These are phyloP conservation scores for Cyrtorhinus lividipennis DNA, from an alignment of 1,140 invertebrate species.

Conservation along the genomic window DNA sequence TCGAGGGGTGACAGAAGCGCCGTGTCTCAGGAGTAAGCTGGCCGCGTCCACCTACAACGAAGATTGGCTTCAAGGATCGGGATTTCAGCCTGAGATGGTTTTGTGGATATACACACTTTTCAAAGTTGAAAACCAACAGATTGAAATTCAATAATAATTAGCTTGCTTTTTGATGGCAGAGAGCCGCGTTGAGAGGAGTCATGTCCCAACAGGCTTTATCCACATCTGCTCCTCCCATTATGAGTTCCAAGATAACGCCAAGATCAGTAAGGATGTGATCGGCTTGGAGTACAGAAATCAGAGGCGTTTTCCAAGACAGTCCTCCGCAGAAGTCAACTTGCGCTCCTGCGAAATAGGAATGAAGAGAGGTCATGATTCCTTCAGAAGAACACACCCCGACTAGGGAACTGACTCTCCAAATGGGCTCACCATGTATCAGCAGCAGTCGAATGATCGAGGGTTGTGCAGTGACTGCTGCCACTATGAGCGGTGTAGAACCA, in stretches of 20 bases:
- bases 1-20: not conserved
- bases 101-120: too few relatives aligned
- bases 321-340: constrained; percentile 39
- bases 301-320: constrained; percentile 38
- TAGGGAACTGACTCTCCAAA: not conserved
- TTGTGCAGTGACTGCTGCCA: constrained; percentile 40
- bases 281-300: constrained; percentile 35
- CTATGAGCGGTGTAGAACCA: constrained; percentile 43
- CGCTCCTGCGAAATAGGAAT: constrained; percentile 38
- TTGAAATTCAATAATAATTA: not conserved
- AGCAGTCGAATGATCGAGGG: constrained; percentile 35
- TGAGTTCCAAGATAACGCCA: constrained; percentile 28
- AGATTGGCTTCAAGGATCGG: too few relatives aligned
- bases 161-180: constrained; percentile 26
- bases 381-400: not conserved
- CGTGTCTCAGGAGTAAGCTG: not conserved
- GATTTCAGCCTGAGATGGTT: too few relatives aligned
- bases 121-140: too few relatives aligned
- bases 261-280: constrained; percentile 13
- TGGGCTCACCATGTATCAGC: constrained; percentile 33
- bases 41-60: constrained; percentile 22
- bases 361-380: constrained; percentile 9
- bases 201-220: constrained; percentile 33
- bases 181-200: constrained; percentile 35
- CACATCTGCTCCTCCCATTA: constrained; percentile 33